Evolutionary conservation across 2,797 vertebrate species (phyloP), one percentile per base, ranked within the genome.

Genomic region (Sebastes trivittatus): DNA sequence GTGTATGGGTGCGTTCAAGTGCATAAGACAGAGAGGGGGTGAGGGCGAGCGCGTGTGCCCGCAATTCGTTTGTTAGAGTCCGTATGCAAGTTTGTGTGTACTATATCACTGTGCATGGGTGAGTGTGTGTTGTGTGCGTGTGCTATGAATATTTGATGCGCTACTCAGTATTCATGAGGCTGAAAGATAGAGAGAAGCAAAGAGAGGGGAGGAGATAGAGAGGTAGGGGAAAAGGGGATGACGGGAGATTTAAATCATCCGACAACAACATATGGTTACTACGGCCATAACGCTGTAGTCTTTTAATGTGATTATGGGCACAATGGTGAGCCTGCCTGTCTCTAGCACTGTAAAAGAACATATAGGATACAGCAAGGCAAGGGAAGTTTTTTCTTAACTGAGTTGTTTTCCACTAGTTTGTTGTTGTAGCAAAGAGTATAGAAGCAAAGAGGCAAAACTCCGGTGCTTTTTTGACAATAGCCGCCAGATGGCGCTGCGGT

Each of bases 101-200:
- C 36, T 36, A 36, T 36, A 42, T 69, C 38, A 27, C 2, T 11
- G 66, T 60, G 75, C 61, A 30, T 62, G 63, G 20, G 42, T 30
- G 56, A 54, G 73, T 80, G 83, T 78, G 80, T 42, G 63, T 64
- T 72, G 63, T 54, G 77, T 46, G 42, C 6, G 16, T 46, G 16
- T 61, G 85, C 58, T 56, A 88, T 92, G 84, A 94, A 94, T 93
- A 91, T 89, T 94, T 89, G 77, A 93, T 92, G 81, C 58, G n/a
- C 75, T 82, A 11, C 80, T 91, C 77, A 86, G 89, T 89, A 91
- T 92, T 88, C 88, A 89, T 90, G 84, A 82, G 82, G 70, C 69
- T 78, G 30, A 87, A 86, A 70, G 78, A 91, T 54, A 77, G 73
- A 89, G 77, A 83, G 70, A 86, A 81, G 75, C 78, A 86, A 69